Base-by-base conservation (phyloP, 1,140 invertebrate species). In the Campoletis sonorensis region DNA sequence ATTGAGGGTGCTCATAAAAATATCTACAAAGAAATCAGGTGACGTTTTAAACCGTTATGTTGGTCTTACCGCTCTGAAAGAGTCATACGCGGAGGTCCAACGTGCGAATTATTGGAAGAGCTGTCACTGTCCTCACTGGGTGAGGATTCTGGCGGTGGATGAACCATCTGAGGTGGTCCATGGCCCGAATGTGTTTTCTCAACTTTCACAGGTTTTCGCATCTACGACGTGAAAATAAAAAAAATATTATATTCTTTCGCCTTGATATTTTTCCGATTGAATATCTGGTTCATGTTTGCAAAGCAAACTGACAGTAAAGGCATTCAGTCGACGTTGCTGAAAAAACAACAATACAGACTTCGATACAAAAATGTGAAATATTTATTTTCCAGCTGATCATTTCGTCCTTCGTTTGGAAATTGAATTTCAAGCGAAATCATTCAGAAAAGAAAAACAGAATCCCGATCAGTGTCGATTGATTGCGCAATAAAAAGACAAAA, bases 11-110 rank as follows among this genome's bases (percentile, higher is more conserved):
- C 16, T 77, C n/a, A 76, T 49, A 26, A 26, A 0, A 30, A 54
- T 61, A 61, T 37, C 33, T 21, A 30, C 30, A 30, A 16, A 54
- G 16, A 54, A 54, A n/a, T n/a, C 1, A 54, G 3, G 18, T 54
- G n/a, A n/a, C n/a, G 4, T n/a, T n/a, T 54, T 54, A n/a, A 1
- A 11, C n/a, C 16, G 16, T n/a, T n/a, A 11, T 15, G 18, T n/a
- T 26, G 21, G 11, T 67, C 64, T 79, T 88, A 92, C 91, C 93
- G 88, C 84, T 94, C 93, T 1, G 93, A 94, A 16, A 94, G 84
- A 18, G 93, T 93, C 91, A 93, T 93, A 83, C 89, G 89, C 71
- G 93, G 92, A 72, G 92, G 90, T 5, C 90, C 91, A 7, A 89
- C 88, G 21, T 92, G 90, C 11, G 92, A 92, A 33, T 88, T 86